These are phyloP conservation scores for Lamproptera curius DNA, from an alignment of 2,888 invertebrate genomes.

Conservation along the genomic window DNA sequence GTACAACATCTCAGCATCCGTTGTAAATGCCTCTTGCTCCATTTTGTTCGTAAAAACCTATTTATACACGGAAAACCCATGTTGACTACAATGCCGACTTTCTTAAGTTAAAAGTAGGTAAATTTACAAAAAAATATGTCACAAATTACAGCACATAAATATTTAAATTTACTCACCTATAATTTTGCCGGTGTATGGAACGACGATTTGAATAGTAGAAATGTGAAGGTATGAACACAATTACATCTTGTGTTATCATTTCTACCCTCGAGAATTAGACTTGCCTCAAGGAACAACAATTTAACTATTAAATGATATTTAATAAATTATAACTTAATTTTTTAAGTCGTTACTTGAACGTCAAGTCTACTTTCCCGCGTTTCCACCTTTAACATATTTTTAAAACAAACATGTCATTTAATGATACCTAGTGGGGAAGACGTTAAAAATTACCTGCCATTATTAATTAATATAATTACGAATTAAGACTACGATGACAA, in stretches of 20 bases:
- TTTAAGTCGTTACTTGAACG: too few relatives aligned
- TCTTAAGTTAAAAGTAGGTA: conserved; percentile 1
- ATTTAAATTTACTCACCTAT: neutral
- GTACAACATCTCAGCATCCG: conserved; percentile 37
- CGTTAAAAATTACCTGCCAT: too few relatives aligned
- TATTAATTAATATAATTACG: too few relatives aligned
- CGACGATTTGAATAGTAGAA: conserved; percentile 6
- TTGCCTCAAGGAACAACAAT: too few relatives aligned
- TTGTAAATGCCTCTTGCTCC: conserved; percentile 36
- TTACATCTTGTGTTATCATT: neutral
- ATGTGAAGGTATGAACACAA: conserved; percentile 36
- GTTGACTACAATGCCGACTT: neutral
- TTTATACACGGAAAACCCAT: neutral
- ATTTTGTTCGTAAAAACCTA: conserved; percentile 35
- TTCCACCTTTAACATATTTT: too few relatives aligned
- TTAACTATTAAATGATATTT: too few relatives aligned
- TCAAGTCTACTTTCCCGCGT: too few relatives aligned
- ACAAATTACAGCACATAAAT: neutral
- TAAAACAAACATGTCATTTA: too few relatives aligned
- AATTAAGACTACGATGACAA: too few relatives aligned
- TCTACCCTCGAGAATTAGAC: conserved; percentile 14
- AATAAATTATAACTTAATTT: too few relatives aligned
- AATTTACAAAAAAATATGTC: conserved; percentile 17
- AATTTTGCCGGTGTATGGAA: neutral
- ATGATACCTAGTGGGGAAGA: too few relatives aligned